phyloP scores from a whole-genome alignment of 2,797 vertebrate genomes.

The Etheostoma nigrum region DNA sequence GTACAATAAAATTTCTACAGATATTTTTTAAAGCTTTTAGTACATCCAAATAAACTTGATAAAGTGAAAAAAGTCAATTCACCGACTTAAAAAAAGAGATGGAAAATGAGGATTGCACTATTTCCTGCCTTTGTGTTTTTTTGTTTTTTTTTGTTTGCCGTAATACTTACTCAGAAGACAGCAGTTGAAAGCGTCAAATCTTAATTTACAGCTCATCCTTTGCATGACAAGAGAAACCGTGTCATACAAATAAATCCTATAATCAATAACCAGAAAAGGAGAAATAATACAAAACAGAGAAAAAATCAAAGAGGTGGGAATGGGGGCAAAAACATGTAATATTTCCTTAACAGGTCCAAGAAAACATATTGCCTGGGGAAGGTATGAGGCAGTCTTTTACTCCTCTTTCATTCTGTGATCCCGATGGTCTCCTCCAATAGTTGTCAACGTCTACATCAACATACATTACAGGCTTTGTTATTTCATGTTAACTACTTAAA shows the following conservation, averaged over 20 bases:
- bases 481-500: slow-evolving; percentile 29
- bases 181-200: slow-evolving; percentile 46
- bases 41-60: slow-evolving; percentile 76
- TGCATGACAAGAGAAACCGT: slow-evolving; percentile 37
- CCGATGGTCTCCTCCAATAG: background rate
- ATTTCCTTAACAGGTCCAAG: background rate
- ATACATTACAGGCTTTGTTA: slow-evolving; percentile 10
- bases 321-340: slow-evolving; percentile 8
- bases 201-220: slow-evolving; percentile 55
- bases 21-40: slow-evolving; percentile 83
- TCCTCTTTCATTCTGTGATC: slow-evolving; percentile 3
- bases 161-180: slow-evolving; percentile 55
- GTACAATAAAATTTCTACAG: slow-evolving; percentile 86
- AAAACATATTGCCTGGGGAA: background rate
- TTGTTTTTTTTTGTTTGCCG: slow-evolving; percentile 37
- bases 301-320: slow-evolving; percentile 13
- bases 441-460: background rate
- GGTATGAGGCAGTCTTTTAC: background rate
- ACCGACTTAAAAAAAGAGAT: slow-evolving; percentile 43
- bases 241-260: slow-evolving; percentile 32
- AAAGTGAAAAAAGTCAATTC: slow-evolving; percentile 48
- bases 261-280: slow-evolving; percentile 40
- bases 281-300: slow-evolving; percentile 14
- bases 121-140: slow-evolving; percentile 55
- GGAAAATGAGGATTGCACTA: slow-evolving; percentile 57